Evolutionary conservation across 2,113 vertebrate species (phyloP), one percentile per base, ranked within the genome.

Genomic region (Hippocampus zosterae): DNA sequence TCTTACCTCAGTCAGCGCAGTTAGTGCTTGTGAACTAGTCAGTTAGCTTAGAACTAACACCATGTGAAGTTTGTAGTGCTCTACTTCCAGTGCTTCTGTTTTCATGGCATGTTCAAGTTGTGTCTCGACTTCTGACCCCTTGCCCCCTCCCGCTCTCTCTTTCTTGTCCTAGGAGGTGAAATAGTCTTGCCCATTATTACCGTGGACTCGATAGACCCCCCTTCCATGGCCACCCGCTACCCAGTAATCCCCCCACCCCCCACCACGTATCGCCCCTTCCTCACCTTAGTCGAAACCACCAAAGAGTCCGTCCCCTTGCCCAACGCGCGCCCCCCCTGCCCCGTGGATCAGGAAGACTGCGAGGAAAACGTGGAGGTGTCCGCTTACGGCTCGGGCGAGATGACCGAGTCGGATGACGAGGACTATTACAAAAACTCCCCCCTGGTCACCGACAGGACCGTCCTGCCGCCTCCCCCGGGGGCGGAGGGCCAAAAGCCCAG

Each of bases 161-260:
- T 91, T 93, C 90, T 93, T 89, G 81, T 93, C 88, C 90, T 92
- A 97, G 95, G 95, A 95, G 95, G 95, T 91, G 95, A 96, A 93
- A 92, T 97, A 94, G 94, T 97, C 86, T 94, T 96, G 89, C 95
- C 95, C 86, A 95, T 97, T 85, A 95, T 97, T 87, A 96, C 95
- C 19, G 94, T 96, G 93, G 95, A 97, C 90, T 95, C 95, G 86
- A 78, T 97, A 93, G 94, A 96, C 78, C 94, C 95, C 92, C 94
- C 94, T 68, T 94, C 95, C 72, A 93, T 96, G 75, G 94, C 94
- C 85, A 96, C 94, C 64, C 94, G 86, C 52, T 95, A 94, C 89
- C 95, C 95, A 70, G 94, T 96, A 84, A 89, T 95, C 69, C 94
- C 95, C 91, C 88, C 94, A 3, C 94, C 95, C 90, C 94, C 95